phyloP scores from a whole-genome alignment of 2,113 vertebrate genomes.

The Leptocoma aspasia region DNA sequence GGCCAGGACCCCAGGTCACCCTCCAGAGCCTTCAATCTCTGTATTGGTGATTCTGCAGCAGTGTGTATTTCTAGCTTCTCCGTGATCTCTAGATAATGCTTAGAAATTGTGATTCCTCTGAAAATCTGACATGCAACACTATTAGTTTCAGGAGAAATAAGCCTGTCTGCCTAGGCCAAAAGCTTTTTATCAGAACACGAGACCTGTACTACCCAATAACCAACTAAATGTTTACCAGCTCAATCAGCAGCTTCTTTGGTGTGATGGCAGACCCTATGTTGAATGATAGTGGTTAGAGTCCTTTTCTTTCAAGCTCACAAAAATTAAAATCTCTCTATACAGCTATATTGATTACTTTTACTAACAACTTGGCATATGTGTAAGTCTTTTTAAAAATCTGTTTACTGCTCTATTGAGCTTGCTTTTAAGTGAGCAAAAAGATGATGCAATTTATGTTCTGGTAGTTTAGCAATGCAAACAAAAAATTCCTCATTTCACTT shows the following conservation, averaged over 20 bases:
- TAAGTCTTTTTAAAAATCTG: background rate
- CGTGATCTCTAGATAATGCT: background rate
- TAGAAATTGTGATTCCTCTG: background rate
- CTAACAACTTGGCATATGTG: background rate
- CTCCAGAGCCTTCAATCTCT: background rate
- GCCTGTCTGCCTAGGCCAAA: background rate
- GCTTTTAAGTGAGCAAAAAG: background rate
- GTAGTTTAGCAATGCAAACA: background rate
- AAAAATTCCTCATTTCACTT: background rate
- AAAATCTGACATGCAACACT: background rate
- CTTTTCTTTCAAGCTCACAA: background rate
- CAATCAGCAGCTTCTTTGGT: background rate
- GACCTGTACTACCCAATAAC: background rate
- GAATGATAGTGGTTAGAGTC: background rate
- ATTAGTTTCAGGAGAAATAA: background rate
- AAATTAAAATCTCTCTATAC: background rate
- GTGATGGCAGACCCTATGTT: background rate
- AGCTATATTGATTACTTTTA: background rate
- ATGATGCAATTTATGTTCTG: background rate
- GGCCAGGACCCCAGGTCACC: background rate
- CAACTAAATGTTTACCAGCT: background rate
- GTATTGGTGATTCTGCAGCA: accelerated
- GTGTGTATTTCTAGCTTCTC: background rate
- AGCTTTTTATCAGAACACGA: background rate
- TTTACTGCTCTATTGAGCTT: background rate